phyloP scores from a whole-genome alignment of 2,888 invertebrate genomes.

The Melanargia galathea region DNA sequence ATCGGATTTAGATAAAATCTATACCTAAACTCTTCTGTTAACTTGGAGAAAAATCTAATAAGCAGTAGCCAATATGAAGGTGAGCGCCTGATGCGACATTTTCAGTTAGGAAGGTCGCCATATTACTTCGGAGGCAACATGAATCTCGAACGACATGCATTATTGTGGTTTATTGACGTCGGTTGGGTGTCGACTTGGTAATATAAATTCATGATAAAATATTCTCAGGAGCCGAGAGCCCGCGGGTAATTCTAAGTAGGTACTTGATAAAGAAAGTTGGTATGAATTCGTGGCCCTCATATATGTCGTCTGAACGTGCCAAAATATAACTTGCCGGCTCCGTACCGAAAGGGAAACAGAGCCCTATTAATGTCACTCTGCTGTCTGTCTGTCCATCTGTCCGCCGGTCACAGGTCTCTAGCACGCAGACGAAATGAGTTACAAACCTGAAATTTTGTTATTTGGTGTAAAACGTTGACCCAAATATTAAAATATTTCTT shows the following conservation, averaged over 20 bases:
- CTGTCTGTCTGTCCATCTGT: no score
- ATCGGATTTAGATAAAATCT: no score
- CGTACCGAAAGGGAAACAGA: no score
- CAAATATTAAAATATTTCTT: background rate
- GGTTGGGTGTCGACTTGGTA: conserved; percentile 58
- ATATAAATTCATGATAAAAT: conserved; percentile 22
- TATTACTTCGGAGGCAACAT: conserved; percentile 24
- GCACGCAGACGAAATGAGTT: no score
- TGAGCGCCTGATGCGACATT: background rate
- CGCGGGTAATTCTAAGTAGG: background rate
- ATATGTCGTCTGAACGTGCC: background rate
- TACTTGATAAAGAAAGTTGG: background rate
- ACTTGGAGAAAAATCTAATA: conserved; percentile 1
- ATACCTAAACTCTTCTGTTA: no score
- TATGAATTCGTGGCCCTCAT: background rate
- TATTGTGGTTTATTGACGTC: conserved; percentile 37
- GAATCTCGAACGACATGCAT: conserved; percentile 29
- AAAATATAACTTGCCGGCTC: no score
- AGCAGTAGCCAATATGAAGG: conserved; percentile 1
- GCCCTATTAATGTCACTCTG: no score
- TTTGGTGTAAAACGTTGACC: no score
- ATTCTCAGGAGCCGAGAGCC: conserved; percentile 1
- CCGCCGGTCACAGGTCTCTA: no score
- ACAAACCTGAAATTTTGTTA: no score
- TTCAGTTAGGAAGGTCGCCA: conserved; percentile 21